Percentiles rank a stretch among this genome's conserved stretches.
phyloP scores from a whole-genome alignment of 23 tunicate species.

The Styela plicata region DNA sequence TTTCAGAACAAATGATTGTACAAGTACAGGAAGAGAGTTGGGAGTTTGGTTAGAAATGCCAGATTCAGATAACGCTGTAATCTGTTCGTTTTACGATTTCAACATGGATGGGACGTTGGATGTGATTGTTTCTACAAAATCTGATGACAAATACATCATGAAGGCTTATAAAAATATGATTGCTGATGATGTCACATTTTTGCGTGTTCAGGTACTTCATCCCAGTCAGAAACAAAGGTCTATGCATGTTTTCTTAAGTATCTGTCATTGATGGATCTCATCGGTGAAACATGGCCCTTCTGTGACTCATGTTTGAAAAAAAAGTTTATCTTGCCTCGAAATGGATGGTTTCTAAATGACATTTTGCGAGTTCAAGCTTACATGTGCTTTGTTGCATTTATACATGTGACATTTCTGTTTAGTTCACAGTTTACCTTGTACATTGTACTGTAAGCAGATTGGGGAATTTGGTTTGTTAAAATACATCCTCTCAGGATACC shows the following conservation, averaged over 20 bases:
- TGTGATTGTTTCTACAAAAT: conserved; percentile 38
- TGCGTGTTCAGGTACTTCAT: conserved; percentile 37
- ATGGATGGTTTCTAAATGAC: too few relatives aligned
- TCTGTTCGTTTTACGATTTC: conserved; percentile 58
- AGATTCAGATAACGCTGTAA: conserved; percentile 37
- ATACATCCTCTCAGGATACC: too few relatives aligned
- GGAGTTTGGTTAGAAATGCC: conserved; percentile 14
- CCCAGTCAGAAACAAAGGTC: too few relatives aligned
- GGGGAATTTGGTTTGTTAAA: too few relatives aligned
- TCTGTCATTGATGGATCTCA: too few relatives aligned
- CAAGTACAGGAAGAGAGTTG: conserved; percentile 15
- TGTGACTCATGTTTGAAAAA: background rate
- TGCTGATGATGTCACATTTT: conserved; percentile 55
- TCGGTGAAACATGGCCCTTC: too few relatives aligned
- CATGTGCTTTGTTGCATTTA: too few relatives aligned
- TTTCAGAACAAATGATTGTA: conserved; percentile 22
- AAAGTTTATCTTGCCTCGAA: too few relatives aligned
- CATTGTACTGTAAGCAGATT: too few relatives aligned
- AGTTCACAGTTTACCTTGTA: too few relatives aligned
- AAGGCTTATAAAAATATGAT: conserved; percentile 50
- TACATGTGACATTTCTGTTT: too few relatives aligned
- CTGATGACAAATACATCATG: conserved; percentile 2
- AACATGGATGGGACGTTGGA: conserved; percentile 64
- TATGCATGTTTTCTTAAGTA: background rate
- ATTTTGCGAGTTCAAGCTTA: too few relatives aligned